Percentiles rank a stretch among this genome's conserved stretches.
These are phyloP conservation scores for Palloptera scutellata DNA, from an alignment of 2,888 invertebrate genomes.

Conservation along the genomic window DNA sequence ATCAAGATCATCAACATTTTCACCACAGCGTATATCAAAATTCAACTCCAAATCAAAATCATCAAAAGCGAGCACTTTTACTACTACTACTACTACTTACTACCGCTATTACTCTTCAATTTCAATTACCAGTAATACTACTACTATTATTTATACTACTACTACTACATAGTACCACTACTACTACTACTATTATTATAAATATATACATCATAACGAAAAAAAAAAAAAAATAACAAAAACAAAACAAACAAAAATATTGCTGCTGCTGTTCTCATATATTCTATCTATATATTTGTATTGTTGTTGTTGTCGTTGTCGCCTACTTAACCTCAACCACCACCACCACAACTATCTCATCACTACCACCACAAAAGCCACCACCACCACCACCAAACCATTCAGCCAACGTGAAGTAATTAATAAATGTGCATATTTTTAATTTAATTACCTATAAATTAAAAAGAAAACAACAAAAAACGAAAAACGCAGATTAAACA, in stretches of 20 bases:
- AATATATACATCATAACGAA: too few species aligned
- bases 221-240: not conserved
- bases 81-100: constrained; percentile 24
- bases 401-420: constrained; percentile 8
- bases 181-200: too few species aligned
- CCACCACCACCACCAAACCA: constrained; percentile 32
- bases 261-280: constrained; percentile 40
- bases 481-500: constrained; percentile 2
- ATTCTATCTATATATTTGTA: constrained; percentile 23
- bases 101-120: constrained; percentile 16
- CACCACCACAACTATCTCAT: constrained; percentile 34
- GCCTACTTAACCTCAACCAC: constrained; percentile 37
- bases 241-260: constrained; percentile 20
- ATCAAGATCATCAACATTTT: not conserved
- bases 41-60: not conserved
- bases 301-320: constrained; percentile 45
- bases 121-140: not conserved
- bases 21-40: not conserved
- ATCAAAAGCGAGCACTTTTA: constrained; percentile 23
- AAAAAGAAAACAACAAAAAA: constrained; percentile 7
- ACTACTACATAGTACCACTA: constrained; percentile 1
- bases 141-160: constrained; percentile 9
- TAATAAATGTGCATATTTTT: constrained; percentile 21
- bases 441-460: not conserved
- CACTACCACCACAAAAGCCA: constrained; percentile 24